Base-by-base conservation (phyloP, 2,888 invertebrate genomes). In the Ctena decussata region DNA sequence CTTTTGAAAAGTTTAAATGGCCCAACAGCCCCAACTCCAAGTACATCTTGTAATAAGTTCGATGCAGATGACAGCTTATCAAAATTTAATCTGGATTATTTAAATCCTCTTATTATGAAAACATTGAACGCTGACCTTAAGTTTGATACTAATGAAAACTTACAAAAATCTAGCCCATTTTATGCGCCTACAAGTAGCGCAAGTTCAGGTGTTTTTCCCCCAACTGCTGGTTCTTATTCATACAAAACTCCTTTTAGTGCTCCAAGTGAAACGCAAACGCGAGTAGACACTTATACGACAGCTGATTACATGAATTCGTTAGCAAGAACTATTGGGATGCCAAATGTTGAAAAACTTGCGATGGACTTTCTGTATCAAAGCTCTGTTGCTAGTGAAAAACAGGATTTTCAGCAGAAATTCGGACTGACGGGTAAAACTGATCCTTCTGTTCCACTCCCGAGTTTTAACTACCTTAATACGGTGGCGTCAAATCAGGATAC, bases 31-130 rank as follows among this genome's bases (percentile, higher is more conserved):
- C 8, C 21, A n/a, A 53, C 53, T 5, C 21, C 53, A 5, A n/a
- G 12, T 53, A 15, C 41, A 41, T 57, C 57, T 5, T 57, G 57
- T 57, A 57, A 12, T 8, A 57, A 57, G 27, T 57, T 8, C 27
- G 65, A 65, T 65, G 65, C 65, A 35, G 65, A 65, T 21, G 65
- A 65, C 65, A 65, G 65, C 18, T 35, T 65, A 21, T 65, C 65
- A 18, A 65, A 65, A 35, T 65, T 65, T 18, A 65, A 65, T 35
- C 65, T 65, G 3, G 65, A 65, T 18, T 65, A 65, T 35, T 35
- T 65, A 35, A 65, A 65, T 65, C 65, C 65, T 21, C 65, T 65
- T 21, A 65, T 65, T 65, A 65, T 65, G 65, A 65, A 65, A 65
- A 65, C 65, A 35, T 65, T 65, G 30, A 65, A 65, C 65, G 11